These are phyloP conservation scores for Drosophila setosimentum DNA, from an alignment of 2,888 invertebrate genomes.

Conservation along the genomic window DNA sequence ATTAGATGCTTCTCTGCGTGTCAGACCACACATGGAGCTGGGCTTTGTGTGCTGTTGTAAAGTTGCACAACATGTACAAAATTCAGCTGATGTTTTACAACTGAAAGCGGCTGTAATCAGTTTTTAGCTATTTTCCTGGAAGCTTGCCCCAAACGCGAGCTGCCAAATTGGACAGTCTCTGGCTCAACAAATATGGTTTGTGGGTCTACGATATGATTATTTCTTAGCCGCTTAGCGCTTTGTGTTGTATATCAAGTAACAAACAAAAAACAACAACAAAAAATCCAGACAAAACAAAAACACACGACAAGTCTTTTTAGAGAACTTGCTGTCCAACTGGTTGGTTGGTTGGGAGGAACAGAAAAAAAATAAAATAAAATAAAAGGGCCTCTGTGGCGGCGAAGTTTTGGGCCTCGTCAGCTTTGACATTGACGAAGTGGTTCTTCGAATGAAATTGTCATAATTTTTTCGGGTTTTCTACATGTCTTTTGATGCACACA, in stretches of 20 bases:
- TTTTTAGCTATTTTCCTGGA: constrained; percentile 54
- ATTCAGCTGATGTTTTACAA: constrained; percentile 54
- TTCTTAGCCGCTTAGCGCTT: constrained; percentile 49
- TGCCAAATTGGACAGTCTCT: constrained; percentile 47
- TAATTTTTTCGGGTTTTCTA: constrained; percentile 81
- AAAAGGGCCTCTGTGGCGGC: constrained; percentile 14
- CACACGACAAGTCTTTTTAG: constrained; percentile 51
- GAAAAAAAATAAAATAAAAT: constrained; percentile 18
- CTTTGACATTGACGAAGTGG: constrained; percentile 83
- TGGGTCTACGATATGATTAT: constrained; percentile 18
- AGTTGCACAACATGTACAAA: constrained; percentile 63
- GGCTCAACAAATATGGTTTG: constrained; percentile 21
- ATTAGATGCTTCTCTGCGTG: neutral
- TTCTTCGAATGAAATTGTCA: constrained; percentile 84
- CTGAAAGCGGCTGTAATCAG: constrained; percentile 46
- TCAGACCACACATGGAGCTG: constrained; percentile 55
- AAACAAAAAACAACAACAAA: neutral
- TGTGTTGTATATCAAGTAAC: constrained; percentile 45
- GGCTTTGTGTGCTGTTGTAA: constrained; percentile 25
- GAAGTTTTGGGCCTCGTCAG: constrained; percentile 65
- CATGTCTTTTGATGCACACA: constrained; percentile 77
- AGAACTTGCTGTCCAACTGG: constrained; percentile 60
- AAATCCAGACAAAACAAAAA: neutral
- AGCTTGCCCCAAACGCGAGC: constrained; percentile 31
- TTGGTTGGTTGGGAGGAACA: constrained; percentile 1